Evolutionary conservation across 2,888 invertebrate species (phyloP).

Genomic region (Theodoxus fluviatilis): DNA sequence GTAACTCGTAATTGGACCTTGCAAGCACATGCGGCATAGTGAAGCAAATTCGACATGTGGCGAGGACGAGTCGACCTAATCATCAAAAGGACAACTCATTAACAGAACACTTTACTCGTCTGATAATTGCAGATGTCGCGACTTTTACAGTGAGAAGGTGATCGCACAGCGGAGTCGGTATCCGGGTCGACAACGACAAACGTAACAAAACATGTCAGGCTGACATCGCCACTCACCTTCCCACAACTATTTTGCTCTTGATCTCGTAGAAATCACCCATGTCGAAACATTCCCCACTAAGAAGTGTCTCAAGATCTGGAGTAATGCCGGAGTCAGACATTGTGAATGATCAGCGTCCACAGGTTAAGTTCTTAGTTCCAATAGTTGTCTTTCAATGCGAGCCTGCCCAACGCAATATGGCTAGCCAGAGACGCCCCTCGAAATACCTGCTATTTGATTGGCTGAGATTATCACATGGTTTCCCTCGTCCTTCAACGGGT

Average conservation of each 20-base stretch:
- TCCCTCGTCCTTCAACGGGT: no score
- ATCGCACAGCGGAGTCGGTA: no score
- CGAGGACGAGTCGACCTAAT: no score
- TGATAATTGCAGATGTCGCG: no score
- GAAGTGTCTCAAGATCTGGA: slow-evolving; percentile 38
- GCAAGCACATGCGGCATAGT: no score
- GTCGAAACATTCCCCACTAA: slow-evolving; percentile 33
- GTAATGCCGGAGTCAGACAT: slow-evolving; percentile 53
- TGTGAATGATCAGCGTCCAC: slow-evolving; percentile 21
- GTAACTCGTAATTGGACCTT: no score
- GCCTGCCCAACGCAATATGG: no score
- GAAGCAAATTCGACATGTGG: no score
- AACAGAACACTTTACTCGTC: not conserved
- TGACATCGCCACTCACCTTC: slow-evolving; percentile 42
- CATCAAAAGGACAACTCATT: not conserved
- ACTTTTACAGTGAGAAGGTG: no score
- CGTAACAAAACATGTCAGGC: not conserved
- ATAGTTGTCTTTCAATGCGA: no score
- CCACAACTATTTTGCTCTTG: slow-evolving; percentile 45
- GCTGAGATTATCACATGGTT: slow-evolving; percentile 11
- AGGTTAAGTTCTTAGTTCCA: no score
- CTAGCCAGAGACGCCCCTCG: not conserved
- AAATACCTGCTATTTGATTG: slow-evolving; percentile 6
- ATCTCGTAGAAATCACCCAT: slow-evolving; percentile 41
- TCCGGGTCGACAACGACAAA: not conserved